phyloP scores from a whole-genome alignment of 2,113 vertebrate species.

The Platanista minor region DNA sequence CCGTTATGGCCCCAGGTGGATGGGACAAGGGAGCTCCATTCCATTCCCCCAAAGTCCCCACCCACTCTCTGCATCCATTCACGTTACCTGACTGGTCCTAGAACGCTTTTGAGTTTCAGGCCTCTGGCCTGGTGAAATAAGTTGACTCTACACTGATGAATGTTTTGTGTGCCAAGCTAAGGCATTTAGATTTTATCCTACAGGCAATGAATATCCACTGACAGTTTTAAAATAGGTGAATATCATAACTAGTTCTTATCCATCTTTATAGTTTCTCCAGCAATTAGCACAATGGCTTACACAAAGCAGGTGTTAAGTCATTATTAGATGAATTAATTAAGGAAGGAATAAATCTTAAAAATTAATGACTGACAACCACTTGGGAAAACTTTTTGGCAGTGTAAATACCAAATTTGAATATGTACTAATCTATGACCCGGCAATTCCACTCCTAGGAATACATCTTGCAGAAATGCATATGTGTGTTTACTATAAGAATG shows the following conservation, averaged over 20 bases:
- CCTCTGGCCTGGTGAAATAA: not conserved
- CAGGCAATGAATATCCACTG: not conserved
- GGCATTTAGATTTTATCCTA: not conserved
- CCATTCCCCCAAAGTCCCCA: not conserved
- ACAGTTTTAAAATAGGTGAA: not conserved
- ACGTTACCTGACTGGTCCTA: not conserved
- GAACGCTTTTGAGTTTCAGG: not conserved
- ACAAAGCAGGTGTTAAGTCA: conserved; percentile 53
- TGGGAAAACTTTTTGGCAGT: conserved; percentile 39
- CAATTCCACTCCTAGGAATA: not conserved
- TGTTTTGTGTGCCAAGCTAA: not conserved
- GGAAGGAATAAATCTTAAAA: conserved; percentile 58
- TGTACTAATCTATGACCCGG: not conserved
- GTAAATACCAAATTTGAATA: not conserved
- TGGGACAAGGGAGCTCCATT: too few species aligned
- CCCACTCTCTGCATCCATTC: not conserved
- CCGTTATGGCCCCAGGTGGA: rapidly evolving
- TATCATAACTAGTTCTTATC: not conserved
- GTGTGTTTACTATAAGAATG: not conserved
- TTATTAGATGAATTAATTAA: conserved; percentile 42
- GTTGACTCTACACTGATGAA: not conserved
- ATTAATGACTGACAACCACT: conserved; percentile 9
- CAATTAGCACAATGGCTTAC: conserved; percentile 34
- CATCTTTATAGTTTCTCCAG: conserved; percentile 47
- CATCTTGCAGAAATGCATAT: not conserved